phyloP scores from a whole-genome alignment of 1,140 invertebrate species.

The Luehdorfia chinensis region DNA sequence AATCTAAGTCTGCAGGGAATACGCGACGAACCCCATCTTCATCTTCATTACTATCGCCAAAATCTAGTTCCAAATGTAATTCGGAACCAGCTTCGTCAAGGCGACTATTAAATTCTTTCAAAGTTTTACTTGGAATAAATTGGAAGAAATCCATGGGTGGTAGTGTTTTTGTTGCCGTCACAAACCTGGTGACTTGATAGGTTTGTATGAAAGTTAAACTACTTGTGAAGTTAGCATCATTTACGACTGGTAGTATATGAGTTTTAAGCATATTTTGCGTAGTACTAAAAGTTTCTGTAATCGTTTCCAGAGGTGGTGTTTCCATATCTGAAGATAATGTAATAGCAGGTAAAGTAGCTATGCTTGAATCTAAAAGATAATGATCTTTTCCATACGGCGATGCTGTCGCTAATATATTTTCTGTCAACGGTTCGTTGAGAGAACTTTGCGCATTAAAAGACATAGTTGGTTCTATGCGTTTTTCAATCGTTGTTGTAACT shows the following conservation, averaged over 20 bases:
- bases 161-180: constrained; percentile 91
- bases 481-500: constrained; percentile 88
- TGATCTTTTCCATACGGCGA: constrained; percentile 85
- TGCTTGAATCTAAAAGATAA: constrained; percentile 83
- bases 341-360: constrained; percentile 89
- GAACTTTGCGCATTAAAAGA: constrained; percentile 77
- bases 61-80: constrained; percentile 89
- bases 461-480: constrained; percentile 82
- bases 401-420: constrained; percentile 90
- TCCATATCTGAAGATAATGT: constrained; percentile 84
- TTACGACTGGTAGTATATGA: constrained; percentile 89
- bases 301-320: constrained; percentile 89
- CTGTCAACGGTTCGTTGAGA: constrained; percentile 85
- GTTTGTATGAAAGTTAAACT: constrained; percentile 91
- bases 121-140: constrained; percentile 90
- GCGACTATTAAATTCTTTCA: constrained; percentile 92
- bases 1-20: constrained; percentile 80
- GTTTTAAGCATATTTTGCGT: constrained; percentile 92
- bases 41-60: constrained; percentile 88
- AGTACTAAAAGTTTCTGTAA: constrained; percentile 94
- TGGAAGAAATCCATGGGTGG: constrained; percentile 92
- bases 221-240: constrained; percentile 83
- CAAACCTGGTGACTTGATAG: constrained; percentile 89
- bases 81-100: constrained; percentile 93
- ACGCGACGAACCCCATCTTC: constrained; percentile 81